Evolutionary conservation across 2,888 invertebrate genomes (phyloP).

Genomic region (Mesoligia furuncula): DNA sequence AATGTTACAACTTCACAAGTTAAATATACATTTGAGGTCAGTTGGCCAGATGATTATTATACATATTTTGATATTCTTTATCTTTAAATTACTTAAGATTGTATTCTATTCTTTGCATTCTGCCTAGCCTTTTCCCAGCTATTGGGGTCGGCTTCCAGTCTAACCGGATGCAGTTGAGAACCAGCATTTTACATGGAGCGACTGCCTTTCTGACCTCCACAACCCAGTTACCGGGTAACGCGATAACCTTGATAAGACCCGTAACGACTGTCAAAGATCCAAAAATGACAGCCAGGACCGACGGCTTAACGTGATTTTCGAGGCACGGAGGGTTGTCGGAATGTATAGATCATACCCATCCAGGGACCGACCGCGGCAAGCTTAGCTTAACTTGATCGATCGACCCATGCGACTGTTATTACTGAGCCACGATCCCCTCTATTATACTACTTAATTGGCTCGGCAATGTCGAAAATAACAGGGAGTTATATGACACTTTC

Average conservation of each 20-base stretch:
- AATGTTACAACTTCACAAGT: conserved; percentile 10
- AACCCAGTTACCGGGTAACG: neutral
- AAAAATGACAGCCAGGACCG: neutral
- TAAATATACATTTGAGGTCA: conserved; percentile 50
- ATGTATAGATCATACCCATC: neutral
- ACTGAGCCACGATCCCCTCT: neutral
- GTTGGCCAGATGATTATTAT: conserved; percentile 4
- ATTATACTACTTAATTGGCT: neutral
- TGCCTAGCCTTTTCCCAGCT: neutral
- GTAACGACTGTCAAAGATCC: too few relatives aligned
- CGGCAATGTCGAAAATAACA: neutral
- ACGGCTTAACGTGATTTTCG: neutral
- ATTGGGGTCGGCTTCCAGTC: neutral
- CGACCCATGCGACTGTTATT: too few relatives aligned
- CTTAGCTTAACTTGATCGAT: too few relatives aligned
- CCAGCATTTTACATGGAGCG: too few relatives aligned
- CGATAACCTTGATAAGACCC: neutral
- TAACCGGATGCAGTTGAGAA: too few relatives aligned
- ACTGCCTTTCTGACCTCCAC: neutral
- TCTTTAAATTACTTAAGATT: neutral
- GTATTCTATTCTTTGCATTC: neutral
- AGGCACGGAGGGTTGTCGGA: neutral
- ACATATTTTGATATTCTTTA: neutral
- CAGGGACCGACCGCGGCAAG: neutral
- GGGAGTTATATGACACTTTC: neutral